These are phyloP conservation scores for Conops quadrifasciatus DNA, from an alignment of 2,888 invertebrate species.

Conservation along the genomic window DNA sequence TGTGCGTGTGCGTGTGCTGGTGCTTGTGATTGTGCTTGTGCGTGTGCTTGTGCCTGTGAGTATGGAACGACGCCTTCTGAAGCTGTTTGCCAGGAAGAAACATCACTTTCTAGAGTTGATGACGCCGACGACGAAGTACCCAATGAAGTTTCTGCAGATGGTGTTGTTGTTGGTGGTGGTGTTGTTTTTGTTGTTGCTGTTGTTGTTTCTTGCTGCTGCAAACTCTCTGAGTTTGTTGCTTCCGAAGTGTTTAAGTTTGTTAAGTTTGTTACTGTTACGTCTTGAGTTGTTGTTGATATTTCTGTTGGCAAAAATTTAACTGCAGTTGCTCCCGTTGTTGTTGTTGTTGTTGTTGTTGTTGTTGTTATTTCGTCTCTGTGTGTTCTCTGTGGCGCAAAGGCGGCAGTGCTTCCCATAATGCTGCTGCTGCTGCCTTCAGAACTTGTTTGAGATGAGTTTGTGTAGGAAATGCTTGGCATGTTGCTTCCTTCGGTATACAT, in stretches of 20 bases:
- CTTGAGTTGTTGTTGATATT: neutral
- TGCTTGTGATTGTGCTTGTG: constrained; percentile 2
- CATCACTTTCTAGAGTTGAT: neutral
- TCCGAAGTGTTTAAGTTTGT: neutral
- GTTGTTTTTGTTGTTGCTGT: no score
- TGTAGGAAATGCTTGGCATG: neutral
- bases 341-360: constrained; percentile 18
- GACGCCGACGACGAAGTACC: constrained; percentile 9
- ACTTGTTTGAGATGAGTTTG: neutral
- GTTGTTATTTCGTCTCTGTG: neutral
- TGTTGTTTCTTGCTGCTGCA: neutral
- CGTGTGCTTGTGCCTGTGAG: neutral
- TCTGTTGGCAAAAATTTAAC: neutral
- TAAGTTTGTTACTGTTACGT: neutral
- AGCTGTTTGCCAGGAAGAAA: constrained; percentile 8
- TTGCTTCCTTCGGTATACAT: neutral
- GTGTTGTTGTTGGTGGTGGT: constrained; percentile 10
- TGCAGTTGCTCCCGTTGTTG: constrained; percentile 24
- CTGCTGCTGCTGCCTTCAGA: neutral
- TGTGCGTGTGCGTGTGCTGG: neutral
- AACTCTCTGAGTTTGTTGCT: neutral
- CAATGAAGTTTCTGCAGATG: constrained; percentile 5
- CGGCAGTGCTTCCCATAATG: neutral
- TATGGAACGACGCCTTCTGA: neutral
- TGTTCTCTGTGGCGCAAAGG: neutral